Conservation (phyloP, 35 echinoderm and acorn worm genomes). For the Apostichopus japonicus region DNA sequence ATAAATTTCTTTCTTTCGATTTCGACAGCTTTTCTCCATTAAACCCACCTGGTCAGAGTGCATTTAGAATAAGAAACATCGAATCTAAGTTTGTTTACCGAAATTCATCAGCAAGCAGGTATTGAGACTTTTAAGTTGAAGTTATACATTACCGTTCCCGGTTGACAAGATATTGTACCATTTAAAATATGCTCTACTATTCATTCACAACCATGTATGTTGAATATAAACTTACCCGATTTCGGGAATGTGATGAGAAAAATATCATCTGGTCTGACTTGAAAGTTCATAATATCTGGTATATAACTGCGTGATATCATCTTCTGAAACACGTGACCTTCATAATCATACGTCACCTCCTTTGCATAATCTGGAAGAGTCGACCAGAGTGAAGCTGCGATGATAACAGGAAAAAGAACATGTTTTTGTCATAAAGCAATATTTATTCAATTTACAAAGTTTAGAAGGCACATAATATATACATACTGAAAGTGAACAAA, state of each 20-base stretch:
- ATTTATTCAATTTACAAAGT: too few relatives aligned
- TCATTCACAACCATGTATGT: too few relatives aligned
- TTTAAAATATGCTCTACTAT: too few relatives aligned
- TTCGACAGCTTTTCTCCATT: too few relatives aligned
- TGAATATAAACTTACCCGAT: conserved; percentile 49
- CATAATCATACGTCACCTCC: conserved; percentile 23
- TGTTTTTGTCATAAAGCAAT: neutral
- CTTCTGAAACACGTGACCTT: neutral
- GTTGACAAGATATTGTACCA: too few relatives aligned
- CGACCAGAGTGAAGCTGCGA: conserved; percentile 27
- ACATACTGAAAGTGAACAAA: too few relatives aligned
- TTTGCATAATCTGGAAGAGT: conserved; percentile 40
- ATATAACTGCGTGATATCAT: conserved; percentile 13
- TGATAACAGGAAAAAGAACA: neutral
- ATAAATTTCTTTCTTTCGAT: neutral
- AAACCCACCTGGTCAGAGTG: neutral
- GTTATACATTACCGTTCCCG: too few relatives aligned
- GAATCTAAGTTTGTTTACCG: neutral
- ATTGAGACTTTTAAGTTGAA: too few relatives aligned
- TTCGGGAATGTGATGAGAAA: conserved; percentile 72
- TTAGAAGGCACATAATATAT: too few relatives aligned
- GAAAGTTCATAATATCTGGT: conserved; percentile 27
- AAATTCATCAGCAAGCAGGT: too few relatives aligned
- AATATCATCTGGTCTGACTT: conserved; percentile 64
- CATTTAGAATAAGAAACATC: neutral